Conservation (phyloP, 2,888 invertebrate genomes). For the Xylocampa areola region DNA sequence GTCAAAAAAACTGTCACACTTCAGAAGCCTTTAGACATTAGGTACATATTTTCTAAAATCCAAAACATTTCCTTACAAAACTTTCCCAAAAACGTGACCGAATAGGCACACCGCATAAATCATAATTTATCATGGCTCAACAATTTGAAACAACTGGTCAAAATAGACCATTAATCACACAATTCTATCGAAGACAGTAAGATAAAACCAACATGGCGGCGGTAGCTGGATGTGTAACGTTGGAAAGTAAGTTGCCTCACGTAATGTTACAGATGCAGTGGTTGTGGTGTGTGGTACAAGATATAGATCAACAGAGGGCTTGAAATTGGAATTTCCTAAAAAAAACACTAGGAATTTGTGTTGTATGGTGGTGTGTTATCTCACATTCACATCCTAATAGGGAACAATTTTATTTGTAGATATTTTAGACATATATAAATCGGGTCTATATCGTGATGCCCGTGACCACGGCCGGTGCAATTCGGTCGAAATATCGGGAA, state of each 20-base stretch:
- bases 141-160: conserved; percentile 18
- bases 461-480: no score
- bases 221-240: conserved; percentile 73
- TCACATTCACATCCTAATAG: no score
- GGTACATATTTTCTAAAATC: conserved; percentile 7
- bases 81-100: conserved; percentile 13
- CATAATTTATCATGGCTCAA: conserved; percentile 18
- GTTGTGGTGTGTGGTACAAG: conserved; percentile 44
- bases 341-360: no score
- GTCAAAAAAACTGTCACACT: no score
- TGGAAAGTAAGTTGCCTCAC: conserved; percentile 72
- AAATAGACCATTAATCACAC: conserved; percentile 25
- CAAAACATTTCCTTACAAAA: conserved; percentile 1
- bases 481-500: no score
- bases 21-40: not conserved
- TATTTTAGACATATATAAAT: no score
- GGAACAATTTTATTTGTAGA: no score
- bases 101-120: not conserved
- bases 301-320: conserved; percentile 21
- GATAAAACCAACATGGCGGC: conserved; percentile 53
- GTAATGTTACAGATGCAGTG: conserved; percentile 65
- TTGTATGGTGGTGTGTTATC: no score
- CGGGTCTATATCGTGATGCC: no score
- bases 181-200: conserved; percentile 29
- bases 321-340: not conserved